phyloP scores from a whole-genome alignment of 2,888 invertebrate species.

The Adineta ricciae region DNA sequence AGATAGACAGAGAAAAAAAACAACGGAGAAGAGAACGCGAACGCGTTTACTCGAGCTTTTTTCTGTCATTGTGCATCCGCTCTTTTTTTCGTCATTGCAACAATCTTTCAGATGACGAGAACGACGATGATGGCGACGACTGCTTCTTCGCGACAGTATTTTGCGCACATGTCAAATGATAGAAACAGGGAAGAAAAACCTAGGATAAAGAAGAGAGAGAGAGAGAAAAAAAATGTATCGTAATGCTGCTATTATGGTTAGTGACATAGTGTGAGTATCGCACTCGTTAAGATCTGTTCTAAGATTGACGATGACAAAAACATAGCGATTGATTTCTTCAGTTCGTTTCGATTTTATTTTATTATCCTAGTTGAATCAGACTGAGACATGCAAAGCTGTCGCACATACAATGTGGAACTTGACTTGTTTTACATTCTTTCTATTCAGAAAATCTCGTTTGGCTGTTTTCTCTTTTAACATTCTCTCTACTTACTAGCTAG shows the following conservation, averaged over 20 bases:
- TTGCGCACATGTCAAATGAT: constrained; percentile 5
- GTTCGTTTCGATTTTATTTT: neutral
- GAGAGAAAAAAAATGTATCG: constrained; percentile 3
- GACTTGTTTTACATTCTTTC: neutral
- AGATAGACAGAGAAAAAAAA: neutral
- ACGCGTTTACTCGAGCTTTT: neutral
- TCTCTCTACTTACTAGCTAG: neutral
- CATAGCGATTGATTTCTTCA: neutral
- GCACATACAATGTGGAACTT: neutral
- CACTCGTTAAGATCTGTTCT: neutral
- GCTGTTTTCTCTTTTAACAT: neutral
- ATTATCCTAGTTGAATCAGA: neutral
- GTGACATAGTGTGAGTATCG: constrained; percentile 1
- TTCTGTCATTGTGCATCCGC: neutral
- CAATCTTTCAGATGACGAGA: neutral
- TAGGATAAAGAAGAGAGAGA: neutral
- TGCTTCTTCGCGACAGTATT: neutral
- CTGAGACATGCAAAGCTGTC: neutral
- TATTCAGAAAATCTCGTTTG: neutral
- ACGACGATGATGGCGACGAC: neutral
- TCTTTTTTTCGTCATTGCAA: neutral
- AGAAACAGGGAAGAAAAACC: neutral
- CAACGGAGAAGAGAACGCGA: neutral
- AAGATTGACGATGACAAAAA: neutral
- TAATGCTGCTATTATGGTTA: neutral